Conservation (phyloP, 2,113 vertebrate species). For the mouse (Mus musculus) region GRCm39 chr4:124994501-124995000, state of each 20-base stretch:
- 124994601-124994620: neutral
- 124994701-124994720: neutral
- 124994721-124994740: neutral
- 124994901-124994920: neutral
- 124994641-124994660: too few species aligned
- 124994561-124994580: neutral
- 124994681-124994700: neutral
- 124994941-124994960: neutral
- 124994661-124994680: too few species aligned
- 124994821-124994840: neutral
- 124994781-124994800: neutral
- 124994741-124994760: neutral
- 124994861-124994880: neutral
- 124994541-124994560: neutral
- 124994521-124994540: neutral
- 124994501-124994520: neutral
- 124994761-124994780: neutral
- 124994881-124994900: neutral
- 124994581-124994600: neutral
- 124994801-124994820: too few species aligned
- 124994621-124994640: neutral
- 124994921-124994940: neutral
- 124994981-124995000: neutral
- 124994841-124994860: neutral
- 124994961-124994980: neutral